These are phyloP conservation scores for Lichenostomus cassidix DNA, from an alignment of 2,113 vertebrate genomes.

Conservation along the genomic window DNA sequence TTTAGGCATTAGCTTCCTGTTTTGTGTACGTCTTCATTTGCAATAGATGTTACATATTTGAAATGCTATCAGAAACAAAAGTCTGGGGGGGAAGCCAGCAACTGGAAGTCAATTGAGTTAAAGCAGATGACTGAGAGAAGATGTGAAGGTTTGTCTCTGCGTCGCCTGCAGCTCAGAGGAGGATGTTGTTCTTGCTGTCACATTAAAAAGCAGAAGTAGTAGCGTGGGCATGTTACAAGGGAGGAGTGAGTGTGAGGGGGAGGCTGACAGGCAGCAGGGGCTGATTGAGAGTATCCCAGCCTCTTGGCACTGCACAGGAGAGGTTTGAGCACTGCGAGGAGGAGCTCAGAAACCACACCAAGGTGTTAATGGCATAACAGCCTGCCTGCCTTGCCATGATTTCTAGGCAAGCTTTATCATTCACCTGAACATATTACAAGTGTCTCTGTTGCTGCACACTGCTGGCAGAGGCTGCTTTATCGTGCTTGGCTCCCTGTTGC, in stretches of 20 bases:
- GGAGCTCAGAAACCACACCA: background rate
- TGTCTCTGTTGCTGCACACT: fast-evolving
- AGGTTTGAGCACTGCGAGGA: background rate
- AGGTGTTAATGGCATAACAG: background rate
- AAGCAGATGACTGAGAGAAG: background rate
- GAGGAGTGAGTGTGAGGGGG: background rate
- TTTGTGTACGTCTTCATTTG: background rate
- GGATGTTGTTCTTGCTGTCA: background rate
- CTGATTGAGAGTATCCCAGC: background rate
- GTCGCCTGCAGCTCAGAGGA: background rate
- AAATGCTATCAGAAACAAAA: background rate
- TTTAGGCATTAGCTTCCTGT: background rate
- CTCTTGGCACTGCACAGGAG: background rate
- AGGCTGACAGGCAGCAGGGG: background rate
- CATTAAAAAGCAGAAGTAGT: background rate
- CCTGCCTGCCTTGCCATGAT: background rate
- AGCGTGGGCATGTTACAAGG: fast-evolving
- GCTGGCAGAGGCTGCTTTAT: background rate
- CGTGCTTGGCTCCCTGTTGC: background rate
- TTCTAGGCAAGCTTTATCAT: background rate
- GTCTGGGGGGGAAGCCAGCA: background rate
- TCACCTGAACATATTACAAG: background rate
- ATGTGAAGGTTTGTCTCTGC: background rate
- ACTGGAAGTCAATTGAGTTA: background rate
- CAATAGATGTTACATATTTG: background rate